phyloP scores from a whole-genome alignment of 2,888 invertebrate genomes.

The Ecdyonurus torrentis region DNA sequence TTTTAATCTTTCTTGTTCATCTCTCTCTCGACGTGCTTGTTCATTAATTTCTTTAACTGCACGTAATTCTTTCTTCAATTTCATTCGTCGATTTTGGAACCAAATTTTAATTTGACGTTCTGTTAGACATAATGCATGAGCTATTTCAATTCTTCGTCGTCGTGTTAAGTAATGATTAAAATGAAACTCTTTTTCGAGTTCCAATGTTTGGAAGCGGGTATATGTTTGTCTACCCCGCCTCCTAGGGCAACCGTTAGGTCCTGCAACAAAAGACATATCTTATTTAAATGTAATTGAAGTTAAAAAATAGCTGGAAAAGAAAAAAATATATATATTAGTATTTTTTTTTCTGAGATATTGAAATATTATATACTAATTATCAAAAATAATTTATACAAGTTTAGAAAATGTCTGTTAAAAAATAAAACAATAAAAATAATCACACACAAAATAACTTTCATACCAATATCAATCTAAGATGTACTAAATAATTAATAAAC shows the following conservation, averaged over 20 bases:
- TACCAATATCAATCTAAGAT: too few relatives aligned
- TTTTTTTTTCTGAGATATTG: too few relatives aligned
- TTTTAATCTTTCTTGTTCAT: conserved; percentile 82
- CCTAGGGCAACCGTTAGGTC: conserved; percentile 88
- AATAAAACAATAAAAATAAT: too few relatives aligned
- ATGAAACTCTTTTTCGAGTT: conserved; percentile 96
- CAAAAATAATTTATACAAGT: too few relatives aligned
- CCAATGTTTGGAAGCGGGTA: conserved; percentile 94
- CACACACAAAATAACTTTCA: too few relatives aligned
- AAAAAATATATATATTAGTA: too few relatives aligned
- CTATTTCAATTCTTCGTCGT: conserved; percentile 91
- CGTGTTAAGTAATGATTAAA: conserved; percentile 96
- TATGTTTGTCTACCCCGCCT: conserved; percentile 93
- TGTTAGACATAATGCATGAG: conserved; percentile 87
- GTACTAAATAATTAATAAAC: too few relatives aligned
- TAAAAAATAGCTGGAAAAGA: too few relatives aligned
- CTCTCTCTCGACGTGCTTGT: conserved; percentile 75
- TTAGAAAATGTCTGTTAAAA: too few relatives aligned
- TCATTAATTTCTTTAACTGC: conserved; percentile 92
- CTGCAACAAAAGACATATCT: conserved; percentile 31
- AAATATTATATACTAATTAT: too few relatives aligned
- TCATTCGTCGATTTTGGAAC: conserved; percentile 95
- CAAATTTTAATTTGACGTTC: conserved; percentile 95
- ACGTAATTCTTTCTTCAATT: conserved; percentile 86
- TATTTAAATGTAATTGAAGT: neutral